These are phyloP conservation scores for Apoderus coryli DNA, from an alignment of 2,888 invertebrate genomes.

Conservation along the genomic window DNA sequence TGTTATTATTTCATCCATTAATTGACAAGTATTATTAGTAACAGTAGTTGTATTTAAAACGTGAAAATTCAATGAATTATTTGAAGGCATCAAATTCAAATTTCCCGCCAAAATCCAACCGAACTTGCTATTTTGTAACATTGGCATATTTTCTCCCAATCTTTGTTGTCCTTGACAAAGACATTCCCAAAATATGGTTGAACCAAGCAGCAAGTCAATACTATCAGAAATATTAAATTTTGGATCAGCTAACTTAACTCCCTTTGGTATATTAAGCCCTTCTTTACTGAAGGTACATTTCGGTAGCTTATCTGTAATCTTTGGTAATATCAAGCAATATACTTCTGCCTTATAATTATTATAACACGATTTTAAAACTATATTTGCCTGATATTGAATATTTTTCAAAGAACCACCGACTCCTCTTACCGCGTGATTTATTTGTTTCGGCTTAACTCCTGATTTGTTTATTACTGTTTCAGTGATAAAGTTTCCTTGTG, in stretches of 20 bases:
- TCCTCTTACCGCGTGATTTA: not conserved
- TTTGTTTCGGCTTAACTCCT: not conserved
- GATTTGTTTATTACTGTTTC: not conserved
- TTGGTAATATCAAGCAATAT: constrained; percentile 9
- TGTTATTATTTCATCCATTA: not conserved
- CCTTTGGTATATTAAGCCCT: constrained; percentile 7
- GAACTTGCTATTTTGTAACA: constrained; percentile 10
- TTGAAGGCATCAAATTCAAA: no score
- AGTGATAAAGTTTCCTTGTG: not conserved
- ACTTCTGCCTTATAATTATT: constrained; percentile 1
- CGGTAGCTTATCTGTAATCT: constrained; percentile 6
- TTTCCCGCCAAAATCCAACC: constrained; percentile 10
- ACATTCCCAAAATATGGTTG: constrained; percentile 8
- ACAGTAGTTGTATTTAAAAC: no score
- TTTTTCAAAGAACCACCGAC: not conserved
- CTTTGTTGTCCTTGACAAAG: constrained; percentile 7
- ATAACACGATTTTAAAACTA: not conserved
- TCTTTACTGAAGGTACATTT: constrained; percentile 3
- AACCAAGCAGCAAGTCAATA: constrained; percentile 11
- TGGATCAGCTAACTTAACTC: constrained; percentile 8
- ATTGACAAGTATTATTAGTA: not conserved
- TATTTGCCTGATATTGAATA: not conserved
- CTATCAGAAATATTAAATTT: constrained; percentile 5
- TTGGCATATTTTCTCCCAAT: constrained; percentile 5
- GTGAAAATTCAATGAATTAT: no score